Conservation (phyloP, 2,888 invertebrate genomes). For the Dasypolia templi region DNA sequence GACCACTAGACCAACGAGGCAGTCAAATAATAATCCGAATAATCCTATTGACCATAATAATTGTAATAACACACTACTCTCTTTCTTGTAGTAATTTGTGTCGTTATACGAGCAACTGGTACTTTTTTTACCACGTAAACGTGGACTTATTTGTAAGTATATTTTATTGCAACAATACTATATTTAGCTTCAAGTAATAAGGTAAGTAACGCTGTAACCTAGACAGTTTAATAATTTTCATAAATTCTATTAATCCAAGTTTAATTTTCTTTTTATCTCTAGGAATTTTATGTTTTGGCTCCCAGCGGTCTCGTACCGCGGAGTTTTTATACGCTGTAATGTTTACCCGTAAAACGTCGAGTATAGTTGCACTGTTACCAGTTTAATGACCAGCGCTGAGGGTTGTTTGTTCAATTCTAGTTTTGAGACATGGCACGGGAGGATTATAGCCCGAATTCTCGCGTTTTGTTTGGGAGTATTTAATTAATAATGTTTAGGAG, state of each 20-base stretch:
- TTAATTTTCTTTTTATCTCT: constrained; percentile 42
- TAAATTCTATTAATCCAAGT: constrained; percentile 29
- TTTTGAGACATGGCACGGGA: constrained; percentile 39
- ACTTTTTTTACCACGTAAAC: neutral
- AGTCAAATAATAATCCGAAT: too few species aligned
- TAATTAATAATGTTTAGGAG: constrained; percentile 61
- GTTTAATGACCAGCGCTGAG: constrained; percentile 58
- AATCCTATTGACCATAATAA: neutral
- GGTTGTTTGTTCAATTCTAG: constrained; percentile 58
- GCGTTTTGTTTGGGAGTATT: constrained; percentile 59
- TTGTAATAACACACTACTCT: neutral
- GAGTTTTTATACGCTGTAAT: constrained; percentile 53
- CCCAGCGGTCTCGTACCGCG: constrained; percentile 42
- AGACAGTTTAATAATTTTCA: constrained; percentile 8
- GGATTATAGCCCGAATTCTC: constrained; percentile 55
- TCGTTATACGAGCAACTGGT: constrained; percentile 10
- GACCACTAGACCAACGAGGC: too few species aligned
- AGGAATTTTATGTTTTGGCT: constrained; percentile 32
- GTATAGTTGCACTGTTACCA: constrained; percentile 57
- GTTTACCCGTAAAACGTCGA: constrained; percentile 58
- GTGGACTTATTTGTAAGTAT: neutral
- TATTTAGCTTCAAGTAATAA: neutral
- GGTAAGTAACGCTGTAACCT: neutral
- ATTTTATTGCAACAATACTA: neutral
- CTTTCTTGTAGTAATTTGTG: neutral